Evolutionary conservation across 2,113 vertebrate species (phyloP).

Genomic region (Antidorcas marsupialis): DNA sequence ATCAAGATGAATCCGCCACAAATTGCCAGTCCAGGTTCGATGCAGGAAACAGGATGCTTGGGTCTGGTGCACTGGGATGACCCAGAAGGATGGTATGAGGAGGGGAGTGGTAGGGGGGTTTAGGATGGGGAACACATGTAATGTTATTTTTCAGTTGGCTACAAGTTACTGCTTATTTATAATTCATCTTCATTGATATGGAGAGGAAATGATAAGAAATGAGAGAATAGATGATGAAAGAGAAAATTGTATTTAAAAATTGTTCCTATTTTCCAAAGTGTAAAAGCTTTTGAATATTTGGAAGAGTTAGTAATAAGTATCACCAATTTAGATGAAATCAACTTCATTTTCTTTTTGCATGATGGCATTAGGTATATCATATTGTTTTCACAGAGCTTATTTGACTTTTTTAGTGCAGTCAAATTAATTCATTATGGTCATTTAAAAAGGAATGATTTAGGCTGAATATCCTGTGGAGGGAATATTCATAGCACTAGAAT

Average conservation of each 20-base stretch:
- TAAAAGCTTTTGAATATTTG: not conserved
- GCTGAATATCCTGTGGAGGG: not conserved
- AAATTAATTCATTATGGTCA: not conserved
- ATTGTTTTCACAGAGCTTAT: not conserved
- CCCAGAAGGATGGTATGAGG: no score
- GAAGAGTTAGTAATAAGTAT: not conserved
- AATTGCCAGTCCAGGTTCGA: no score
- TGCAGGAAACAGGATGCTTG: no score
- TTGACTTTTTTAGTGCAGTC: not conserved
- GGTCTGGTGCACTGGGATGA: no score
- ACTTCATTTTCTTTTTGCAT: not conserved
- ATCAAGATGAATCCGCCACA: fast-evolving
- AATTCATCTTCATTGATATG: not conserved
- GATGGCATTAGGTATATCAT: not conserved
- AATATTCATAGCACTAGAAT: not conserved
- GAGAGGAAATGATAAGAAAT: not conserved
- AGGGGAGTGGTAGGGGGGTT: no score
- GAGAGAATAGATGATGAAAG: not conserved
- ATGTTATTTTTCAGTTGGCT: not conserved
- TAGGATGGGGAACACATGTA: no score
- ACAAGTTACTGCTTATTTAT: not conserved
- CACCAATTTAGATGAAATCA: not conserved
- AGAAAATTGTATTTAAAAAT: not conserved
- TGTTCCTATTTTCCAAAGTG: not conserved
- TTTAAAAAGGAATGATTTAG: not conserved